phyloP scores from a whole-genome alignment of 1,140 invertebrate species.

The Ectropis grisescens region DNA sequence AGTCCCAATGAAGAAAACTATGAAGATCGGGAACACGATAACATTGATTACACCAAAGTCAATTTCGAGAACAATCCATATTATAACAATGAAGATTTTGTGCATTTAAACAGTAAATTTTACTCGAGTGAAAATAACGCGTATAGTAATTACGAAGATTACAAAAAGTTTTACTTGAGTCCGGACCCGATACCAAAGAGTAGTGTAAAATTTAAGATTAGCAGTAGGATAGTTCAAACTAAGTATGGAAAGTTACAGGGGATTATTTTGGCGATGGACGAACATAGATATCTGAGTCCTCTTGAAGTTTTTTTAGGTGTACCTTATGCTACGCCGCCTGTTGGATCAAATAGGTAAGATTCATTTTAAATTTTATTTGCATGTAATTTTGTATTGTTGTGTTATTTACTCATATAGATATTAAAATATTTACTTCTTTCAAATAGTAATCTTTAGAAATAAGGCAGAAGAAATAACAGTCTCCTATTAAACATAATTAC shows the following conservation, averaged over 20 bases:
- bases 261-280: slow-evolving; percentile 80
- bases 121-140: slow-evolving; percentile 42
- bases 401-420: too few species aligned
- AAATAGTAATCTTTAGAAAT: too few species aligned
- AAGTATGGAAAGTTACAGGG: slow-evolving; percentile 88
- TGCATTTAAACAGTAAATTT: slow-evolving; percentile 41
- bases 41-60: slow-evolving; percentile 38
- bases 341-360: slow-evolving; percentile 80
- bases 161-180: slow-evolving; percentile 56
- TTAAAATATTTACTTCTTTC: too few species aligned
- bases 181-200: slow-evolving; percentile 48
- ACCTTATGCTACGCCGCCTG: slow-evolving; percentile 94
- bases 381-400: too few species aligned
- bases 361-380: too few species aligned
- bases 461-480: too few species aligned
- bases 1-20: slow-evolving; percentile 34
- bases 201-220: slow-evolving; percentile 71
- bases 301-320: slow-evolving; percentile 94
- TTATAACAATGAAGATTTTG: slow-evolving; percentile 44
- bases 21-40: slow-evolving; percentile 29
- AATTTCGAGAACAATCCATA: slow-evolving; percentile 55
- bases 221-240: slow-evolving; percentile 83
- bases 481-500: too few species aligned
- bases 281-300: slow-evolving; percentile 78
- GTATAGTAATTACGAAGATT: slow-evolving; percentile 59